A percentile compares a stretch with the other conserved stretches of the same genome.
phyloP scores from a whole-genome alignment of 2,888 invertebrate genomes.

The Resseliella maxima region DNA sequence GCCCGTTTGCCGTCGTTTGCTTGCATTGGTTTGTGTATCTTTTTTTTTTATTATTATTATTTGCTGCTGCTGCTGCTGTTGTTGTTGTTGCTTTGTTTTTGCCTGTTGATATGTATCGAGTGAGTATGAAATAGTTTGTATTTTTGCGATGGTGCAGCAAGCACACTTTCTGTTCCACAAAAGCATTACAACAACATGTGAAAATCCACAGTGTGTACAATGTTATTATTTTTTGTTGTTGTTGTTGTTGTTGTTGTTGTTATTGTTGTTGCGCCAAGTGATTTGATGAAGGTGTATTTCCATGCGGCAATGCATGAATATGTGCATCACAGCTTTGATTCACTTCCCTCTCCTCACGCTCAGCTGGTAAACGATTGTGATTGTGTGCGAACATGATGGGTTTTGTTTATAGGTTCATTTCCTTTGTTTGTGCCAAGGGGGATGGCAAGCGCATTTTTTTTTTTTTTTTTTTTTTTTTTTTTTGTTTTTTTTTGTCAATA shows the following conservation, averaged over 20 bases:
- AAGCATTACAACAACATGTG: neutral
- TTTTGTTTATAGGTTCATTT: constrained; percentile 39
- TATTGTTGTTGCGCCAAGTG: neutral
- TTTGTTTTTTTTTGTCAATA: no score
- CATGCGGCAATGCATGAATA: neutral
- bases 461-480: neutral
- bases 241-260: neutral
- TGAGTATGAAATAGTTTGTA: neutral
- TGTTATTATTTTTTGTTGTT: neutral
- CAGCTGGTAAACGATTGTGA: neutral
- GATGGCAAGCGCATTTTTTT: constrained; percentile 24
- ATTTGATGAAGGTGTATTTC: constrained; percentile 50
- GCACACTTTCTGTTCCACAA: constrained; percentile 20
- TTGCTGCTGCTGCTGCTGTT: neutral
- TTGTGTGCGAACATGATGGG: neutral
- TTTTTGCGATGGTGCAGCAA: neutral
- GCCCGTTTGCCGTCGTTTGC: neutral
- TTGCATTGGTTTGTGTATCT: constrained; percentile 41
- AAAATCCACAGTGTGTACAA: neutral
- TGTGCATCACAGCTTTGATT: constrained; percentile 5
- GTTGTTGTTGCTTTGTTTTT: neutral
- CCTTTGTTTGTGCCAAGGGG: neutral
- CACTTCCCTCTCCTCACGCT: neutral
- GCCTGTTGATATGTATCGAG: constrained; percentile 46
- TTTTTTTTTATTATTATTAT: neutral